A percentile compares a stretch with the other conserved stretches of the same genome.
phyloP scores from a whole-genome alignment of 1,140 invertebrate genomes.

The Carposina sasakii region DNA sequence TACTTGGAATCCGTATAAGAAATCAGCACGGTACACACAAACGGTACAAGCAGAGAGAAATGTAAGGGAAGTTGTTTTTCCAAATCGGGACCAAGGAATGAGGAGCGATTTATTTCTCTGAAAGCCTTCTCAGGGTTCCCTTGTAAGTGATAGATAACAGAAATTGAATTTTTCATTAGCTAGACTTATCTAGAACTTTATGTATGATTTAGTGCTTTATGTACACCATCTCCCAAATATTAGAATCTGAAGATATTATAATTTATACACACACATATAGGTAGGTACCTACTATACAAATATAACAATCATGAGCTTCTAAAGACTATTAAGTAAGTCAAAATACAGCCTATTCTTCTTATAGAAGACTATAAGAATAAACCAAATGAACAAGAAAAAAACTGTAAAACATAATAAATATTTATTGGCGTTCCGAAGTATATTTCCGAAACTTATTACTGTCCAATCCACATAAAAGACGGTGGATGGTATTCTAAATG shows the following conservation, averaged over 20 bases:
- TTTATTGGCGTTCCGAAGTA: slow-evolving; percentile 17
- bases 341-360: neutral
- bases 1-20: too few species aligned
- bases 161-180: neutral
- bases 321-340: too few species aligned
- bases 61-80: slow-evolving; percentile 48
- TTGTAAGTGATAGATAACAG: neutral
- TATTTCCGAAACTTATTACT: slow-evolving; percentile 2
- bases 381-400: neutral
- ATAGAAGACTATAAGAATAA: neutral
- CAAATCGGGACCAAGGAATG: slow-evolving; percentile 52
- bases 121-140: slow-evolving; percentile 26
- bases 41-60: too few species aligned
- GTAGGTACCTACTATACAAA: too few species aligned
- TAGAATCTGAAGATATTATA: too few species aligned
- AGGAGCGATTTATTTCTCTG: slow-evolving; percentile 45
- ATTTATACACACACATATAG: too few species aligned
- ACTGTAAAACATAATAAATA: slow-evolving; percentile 9
- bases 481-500: slow-evolving; percentile 7
- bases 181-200: neutral
- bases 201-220: neutral
- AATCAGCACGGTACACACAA: too few species aligned
- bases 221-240: too few species aligned
- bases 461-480: slow-evolving; percentile 14
- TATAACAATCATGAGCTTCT: too few species aligned